Evolutionary conservation across 2,797 vertebrate species (phyloP), one percentile per base, ranked within the genome.

Genomic region (Eutrigla gurnardus): DNA sequence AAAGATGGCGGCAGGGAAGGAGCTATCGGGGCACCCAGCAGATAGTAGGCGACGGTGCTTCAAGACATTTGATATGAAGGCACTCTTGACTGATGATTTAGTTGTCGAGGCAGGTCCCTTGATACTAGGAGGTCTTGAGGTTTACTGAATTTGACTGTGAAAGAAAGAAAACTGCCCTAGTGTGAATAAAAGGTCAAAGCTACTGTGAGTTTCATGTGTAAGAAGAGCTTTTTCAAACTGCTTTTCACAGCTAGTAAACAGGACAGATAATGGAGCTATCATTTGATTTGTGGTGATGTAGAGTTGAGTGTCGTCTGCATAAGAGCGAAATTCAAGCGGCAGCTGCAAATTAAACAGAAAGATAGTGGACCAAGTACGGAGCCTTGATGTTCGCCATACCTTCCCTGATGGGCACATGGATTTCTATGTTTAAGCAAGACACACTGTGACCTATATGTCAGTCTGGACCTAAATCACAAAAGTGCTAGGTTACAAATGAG

Each of bases 61-160:
- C 33, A 32, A 15, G 18, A 45, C 18, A 59, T 25, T 9, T 18
- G 15, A 7, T 14, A 17, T 65, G 32, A 4, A 42, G 25, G 54
- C 6, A 18, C 15, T 43, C 10, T 18, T 57, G 50, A 42, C 36
- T 52, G 18, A 59, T 11, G 17, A 55, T 61, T 33, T 60, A 33
- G 61, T 78, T 67, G 57, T 74, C 70, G 71, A 70, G 75, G 75
- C 75, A 67, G 75, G 80, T 71, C 80, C 78, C 53, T 58, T 25
- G 67, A 71, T 67, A 70, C 57, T 58, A 69, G 43, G 17, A 53
- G 53, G 53, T 60, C 36, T 15, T 60, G 9, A 33, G 35, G 35
- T 59, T 47, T 25, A 8, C 69, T 47, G 12, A 32, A 25, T 25
- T 47, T 54, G 1, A 0, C 25, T 14, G 15, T 65, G 35, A 42